These are phyloP conservation scores for Globodera rostochiensis DNA, from an alignment of 1,140 invertebrate genomes.

Conservation along the genomic window DNA sequence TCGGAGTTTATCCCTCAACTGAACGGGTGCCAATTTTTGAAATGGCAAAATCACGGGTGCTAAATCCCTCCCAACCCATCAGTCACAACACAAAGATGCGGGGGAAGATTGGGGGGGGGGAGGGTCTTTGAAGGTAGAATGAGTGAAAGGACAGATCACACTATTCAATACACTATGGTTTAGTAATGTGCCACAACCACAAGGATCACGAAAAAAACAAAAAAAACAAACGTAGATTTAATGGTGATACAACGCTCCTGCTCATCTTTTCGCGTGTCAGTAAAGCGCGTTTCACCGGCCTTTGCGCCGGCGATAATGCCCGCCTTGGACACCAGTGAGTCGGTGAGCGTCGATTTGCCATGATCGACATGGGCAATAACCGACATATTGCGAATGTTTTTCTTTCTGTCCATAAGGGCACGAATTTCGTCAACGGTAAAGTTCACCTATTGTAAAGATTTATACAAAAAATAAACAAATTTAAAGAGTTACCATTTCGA, in stretches of 20 bases:
- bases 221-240: slow-evolving; percentile 89
- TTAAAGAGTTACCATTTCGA: slow-evolving; percentile 4
- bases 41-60: too few relatives aligned
- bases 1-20: too few relatives aligned
- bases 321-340: slow-evolving; percentile 98
- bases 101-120: too few relatives aligned
- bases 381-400: slow-evolving; percentile 99
- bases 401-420: slow-evolving; percentile 98
- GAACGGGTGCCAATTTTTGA: too few relatives aligned
- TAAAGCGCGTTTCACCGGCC: slow-evolving; percentile 97
- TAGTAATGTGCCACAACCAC: too few relatives aligned
- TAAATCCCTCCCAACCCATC: too few relatives aligned
- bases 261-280: slow-evolving; percentile 98
- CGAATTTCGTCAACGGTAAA: slow-evolving; percentile 99
- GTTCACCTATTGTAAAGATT: slow-evolving; percentile 77
- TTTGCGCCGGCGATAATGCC: slow-evolving; percentile 98
- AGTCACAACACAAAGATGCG: too few relatives aligned
- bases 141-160: too few relatives aligned
- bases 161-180: too few relatives aligned
- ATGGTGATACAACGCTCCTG: slow-evolving; percentile 99
- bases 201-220: background rate
- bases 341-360: slow-evolving; percentile 98
- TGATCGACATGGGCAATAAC: slow-evolving; percentile 99
- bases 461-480: background rate
- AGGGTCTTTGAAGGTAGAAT: too few relatives aligned